Conservation (phyloP, 92 coral and sea anemone species). For the Epizoanthus fatuus region DNA sequence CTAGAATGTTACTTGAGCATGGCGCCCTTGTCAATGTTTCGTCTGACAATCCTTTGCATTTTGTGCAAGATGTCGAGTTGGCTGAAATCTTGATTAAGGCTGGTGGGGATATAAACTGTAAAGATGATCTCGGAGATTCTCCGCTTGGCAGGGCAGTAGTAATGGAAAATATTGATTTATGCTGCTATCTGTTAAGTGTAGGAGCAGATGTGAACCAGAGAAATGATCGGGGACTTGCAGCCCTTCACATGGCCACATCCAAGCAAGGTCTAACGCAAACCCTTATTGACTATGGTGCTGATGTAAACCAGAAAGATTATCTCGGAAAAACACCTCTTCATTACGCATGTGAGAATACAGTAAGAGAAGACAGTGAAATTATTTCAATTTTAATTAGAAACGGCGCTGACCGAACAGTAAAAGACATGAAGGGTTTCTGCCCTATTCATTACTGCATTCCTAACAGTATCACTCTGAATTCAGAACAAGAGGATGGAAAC, state of each 20-base stretch:
- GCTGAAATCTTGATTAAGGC: conserved; percentile 53
- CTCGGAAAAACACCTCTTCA: conserved; percentile 51
- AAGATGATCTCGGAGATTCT: conserved; percentile 29
- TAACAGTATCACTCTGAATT: not conserved
- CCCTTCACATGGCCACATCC: conserved; percentile 43
- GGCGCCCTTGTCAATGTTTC: conserved; percentile 43
- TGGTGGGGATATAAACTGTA: conserved; percentile 29
- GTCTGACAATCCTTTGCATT: conserved; percentile 24
- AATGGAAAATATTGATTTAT: conserved; percentile 10
- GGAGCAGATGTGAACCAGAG: conserved; percentile 39
- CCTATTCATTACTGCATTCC: conserved; percentile 50
- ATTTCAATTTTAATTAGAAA: conserved; percentile 35
- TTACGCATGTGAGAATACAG: conserved; percentile 29
- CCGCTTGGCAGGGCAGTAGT: conserved; percentile 35
- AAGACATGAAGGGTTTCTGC: conserved; percentile 54
- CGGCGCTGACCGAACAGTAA: conserved; percentile 41
- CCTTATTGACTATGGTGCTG: conserved; percentile 53
- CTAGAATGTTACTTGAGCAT: conserved; percentile 33
- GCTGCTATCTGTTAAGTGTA: conserved; percentile 34
- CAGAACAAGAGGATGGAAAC: conserved; percentile 20
- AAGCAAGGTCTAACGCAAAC: conserved; percentile 11
- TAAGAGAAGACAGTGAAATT: conserved; percentile 1
- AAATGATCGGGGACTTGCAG: conserved; percentile 41
- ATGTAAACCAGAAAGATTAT: conserved; percentile 46
- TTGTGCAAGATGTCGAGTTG: conserved; percentile 35